A percentile compares a stretch with the other conserved stretches of the same genome.
Conservation (phyloP, 2,888 invertebrate genomes). For the Gari tellinella region DNA sequence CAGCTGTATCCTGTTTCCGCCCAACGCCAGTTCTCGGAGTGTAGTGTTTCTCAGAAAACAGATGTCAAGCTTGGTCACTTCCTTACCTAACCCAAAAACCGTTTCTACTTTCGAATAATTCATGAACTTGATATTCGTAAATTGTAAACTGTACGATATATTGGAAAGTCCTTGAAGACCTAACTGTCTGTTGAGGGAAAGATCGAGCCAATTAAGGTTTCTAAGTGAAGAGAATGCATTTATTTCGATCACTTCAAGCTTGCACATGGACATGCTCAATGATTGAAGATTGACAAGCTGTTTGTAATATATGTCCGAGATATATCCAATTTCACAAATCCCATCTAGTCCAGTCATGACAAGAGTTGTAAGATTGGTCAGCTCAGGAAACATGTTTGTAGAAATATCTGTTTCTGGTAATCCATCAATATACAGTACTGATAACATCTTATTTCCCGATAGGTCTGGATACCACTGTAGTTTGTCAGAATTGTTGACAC, state of each 20-base stretch:
- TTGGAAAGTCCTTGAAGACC: slow-evolving; percentile 22
- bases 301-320: not conserved
- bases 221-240: not conserved
- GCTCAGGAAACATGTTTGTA: not conserved
- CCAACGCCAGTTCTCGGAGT: slow-evolving; percentile 17
- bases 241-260: not conserved
- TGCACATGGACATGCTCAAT: slow-evolving; percentile 1
- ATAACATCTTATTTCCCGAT: not conserved
- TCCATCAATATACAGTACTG: not conserved
- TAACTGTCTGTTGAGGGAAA: slow-evolving; percentile 29
- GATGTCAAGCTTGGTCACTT: slow-evolving; percentile 17
- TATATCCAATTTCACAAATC: not conserved
- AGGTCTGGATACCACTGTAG: not conserved
- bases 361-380: not conserved
- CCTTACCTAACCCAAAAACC: slow-evolving; percentile 24
- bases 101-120: slow-evolving; percentile 26
- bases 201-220: slow-evolving; percentile 11
- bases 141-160: slow-evolving; percentile 36
- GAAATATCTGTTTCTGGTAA: not conserved
- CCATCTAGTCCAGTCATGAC: not conserved
- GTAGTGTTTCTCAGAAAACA: slow-evolving; percentile 38
- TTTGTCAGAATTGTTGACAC: not conserved
- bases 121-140: slow-evolving; percentile 27
- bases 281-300: not conserved
- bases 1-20: slow-evolving; percentile 19